Percentiles rank a stretch among this genome's conserved stretches.
Evolutionary conservation across 2,797 vertebrate genomes (phyloP).

Genomic region (Erpetoichthys calabaricus): DNA sequence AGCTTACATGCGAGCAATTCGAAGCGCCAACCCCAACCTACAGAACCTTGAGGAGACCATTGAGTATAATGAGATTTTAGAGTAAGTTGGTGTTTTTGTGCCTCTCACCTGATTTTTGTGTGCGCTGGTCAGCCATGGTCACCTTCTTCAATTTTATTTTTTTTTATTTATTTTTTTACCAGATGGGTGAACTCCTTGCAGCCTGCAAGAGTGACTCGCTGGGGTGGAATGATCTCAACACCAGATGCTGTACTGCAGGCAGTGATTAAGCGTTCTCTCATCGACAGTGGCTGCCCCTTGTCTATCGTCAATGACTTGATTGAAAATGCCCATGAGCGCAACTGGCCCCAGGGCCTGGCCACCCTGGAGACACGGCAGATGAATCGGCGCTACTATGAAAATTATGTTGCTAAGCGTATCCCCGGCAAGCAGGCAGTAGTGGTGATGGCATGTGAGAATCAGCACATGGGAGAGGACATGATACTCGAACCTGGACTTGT

Average conservation of each 20-base stretch:
- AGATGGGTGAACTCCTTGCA: constrained; percentile 97
- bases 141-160: not conserved
- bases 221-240: constrained; percentile 97
- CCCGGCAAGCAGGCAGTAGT: constrained; percentile 96
- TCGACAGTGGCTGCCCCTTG: constrained; percentile 89
- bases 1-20: constrained; percentile 92
- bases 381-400: constrained; percentile 96
- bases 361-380: constrained; percentile 94
- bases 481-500: constrained; percentile 92
- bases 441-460: constrained; percentile 96
- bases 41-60: constrained; percentile 96
- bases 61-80: constrained; percentile 94
- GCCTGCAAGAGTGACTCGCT: constrained; percentile 86
- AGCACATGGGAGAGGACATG: constrained; percentile 98
- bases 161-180: constrained; percentile 11
- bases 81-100: constrained; percentile 58
- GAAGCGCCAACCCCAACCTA: constrained; percentile 90
- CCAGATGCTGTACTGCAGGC: constrained; percentile 91
- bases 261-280: constrained; percentile 89
- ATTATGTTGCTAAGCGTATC: constrained; percentile 95
- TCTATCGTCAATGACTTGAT: constrained; percentile 95
- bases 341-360: constrained; percentile 94
- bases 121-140: not conserved
- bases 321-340: constrained; percentile 92
- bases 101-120: not conserved